Conservation (phyloP, 2,888 invertebrate genomes). For the Xanthostigma xanthostigma region DNA sequence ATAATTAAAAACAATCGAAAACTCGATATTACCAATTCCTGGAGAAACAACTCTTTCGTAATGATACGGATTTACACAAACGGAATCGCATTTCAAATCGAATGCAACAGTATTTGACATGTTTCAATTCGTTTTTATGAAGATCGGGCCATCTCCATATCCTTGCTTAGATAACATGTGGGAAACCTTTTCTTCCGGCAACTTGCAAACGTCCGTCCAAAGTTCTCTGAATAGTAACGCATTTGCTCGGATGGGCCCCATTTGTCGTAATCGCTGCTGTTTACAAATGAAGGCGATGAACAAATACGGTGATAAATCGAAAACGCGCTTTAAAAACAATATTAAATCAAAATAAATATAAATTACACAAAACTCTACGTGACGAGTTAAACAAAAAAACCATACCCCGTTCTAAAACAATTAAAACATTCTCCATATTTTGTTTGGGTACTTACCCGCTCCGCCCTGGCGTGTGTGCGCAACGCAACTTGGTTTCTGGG, state of each 20-base stretch:
- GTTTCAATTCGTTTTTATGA: constrained; percentile 97
- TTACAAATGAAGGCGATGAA: too few relatives aligned
- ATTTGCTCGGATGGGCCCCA: constrained; percentile 94
- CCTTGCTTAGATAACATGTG: constrained; percentile 96
- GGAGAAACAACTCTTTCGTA: constrained; percentile 98
- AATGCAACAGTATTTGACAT: constrained; percentile 96
- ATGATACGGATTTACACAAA: constrained; percentile 99
- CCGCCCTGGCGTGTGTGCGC: too few relatives aligned
- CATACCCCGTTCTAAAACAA: too few relatives aligned
- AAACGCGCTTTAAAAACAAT: too few relatives aligned
- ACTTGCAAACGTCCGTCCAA: constrained; percentile 96
- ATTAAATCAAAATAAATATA: too few relatives aligned
- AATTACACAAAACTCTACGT: too few relatives aligned
- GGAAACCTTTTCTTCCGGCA: constrained; percentile 97
- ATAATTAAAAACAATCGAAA: constrained; percentile 2
- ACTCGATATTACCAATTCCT: constrained; percentile 60
- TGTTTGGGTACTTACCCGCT: too few relatives aligned
- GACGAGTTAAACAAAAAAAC: too few relatives aligned
- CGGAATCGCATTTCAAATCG: constrained; percentile 97
- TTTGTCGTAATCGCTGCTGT: constrained; percentile 99
- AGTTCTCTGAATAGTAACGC: constrained; percentile 97
- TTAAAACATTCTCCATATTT: too few relatives aligned
- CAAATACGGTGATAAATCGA: too few relatives aligned
- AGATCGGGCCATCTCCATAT: constrained; percentile 99
- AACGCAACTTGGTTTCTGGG: too few relatives aligned